Conservation (phyloP, 2,113 vertebrate species). For the Pterocles orientalis region DNA sequence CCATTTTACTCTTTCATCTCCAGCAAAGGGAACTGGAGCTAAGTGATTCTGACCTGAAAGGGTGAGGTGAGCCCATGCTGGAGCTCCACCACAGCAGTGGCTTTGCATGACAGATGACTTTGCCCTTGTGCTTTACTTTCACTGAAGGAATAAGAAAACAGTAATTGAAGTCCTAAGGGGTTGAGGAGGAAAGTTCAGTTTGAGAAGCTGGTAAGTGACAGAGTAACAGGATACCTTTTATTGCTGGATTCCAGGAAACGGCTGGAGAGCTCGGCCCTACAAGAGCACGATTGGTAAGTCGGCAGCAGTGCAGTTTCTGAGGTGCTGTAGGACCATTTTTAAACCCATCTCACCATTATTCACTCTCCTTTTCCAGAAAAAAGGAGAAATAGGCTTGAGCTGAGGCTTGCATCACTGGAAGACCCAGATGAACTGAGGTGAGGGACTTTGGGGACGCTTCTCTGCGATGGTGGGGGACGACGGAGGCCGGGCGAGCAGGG, state of each 20-base stretch:
- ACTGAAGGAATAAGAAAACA: rapidly evolving
- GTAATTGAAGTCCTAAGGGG: neutral
- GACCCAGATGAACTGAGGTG: neutral
- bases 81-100: rapidly evolving
- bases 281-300: rapidly evolving
- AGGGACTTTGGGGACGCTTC: neutral
- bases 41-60: neutral
- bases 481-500: rapidly evolving
- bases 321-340: neutral
- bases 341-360: neutral
- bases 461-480: too few species aligned
- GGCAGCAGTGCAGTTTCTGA: neutral
- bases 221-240: neutral
- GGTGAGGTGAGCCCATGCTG: neutral
- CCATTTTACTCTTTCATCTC: neutral
- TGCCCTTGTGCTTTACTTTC: neutral
- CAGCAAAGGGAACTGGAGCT: neutral
- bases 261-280: neutral
- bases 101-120: neutral
- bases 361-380: neutral
- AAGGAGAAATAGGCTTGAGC: neutral
- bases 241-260: neutral
- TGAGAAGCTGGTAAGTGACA: neutral
- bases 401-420: neutral
- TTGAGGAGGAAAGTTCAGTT: neutral